Percentiles rank a stretch among this genome's conserved stretches.
phyloP scores from a whole-genome alignment of 2,113 vertebrate genomes.

The Rhabdornis inornatus region DNA sequence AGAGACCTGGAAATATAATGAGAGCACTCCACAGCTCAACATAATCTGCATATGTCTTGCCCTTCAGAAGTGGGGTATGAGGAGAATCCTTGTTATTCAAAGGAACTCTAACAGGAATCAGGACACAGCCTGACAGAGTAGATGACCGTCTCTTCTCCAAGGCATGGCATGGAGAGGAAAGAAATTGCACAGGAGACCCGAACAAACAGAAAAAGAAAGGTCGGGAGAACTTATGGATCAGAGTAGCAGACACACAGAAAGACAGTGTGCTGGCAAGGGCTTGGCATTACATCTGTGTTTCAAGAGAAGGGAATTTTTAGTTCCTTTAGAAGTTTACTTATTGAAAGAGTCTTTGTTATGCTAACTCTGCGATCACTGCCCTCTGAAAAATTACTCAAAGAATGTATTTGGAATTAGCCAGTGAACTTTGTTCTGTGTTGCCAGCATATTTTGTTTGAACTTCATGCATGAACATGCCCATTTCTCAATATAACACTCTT shows the following conservation, averaged over 20 bases:
- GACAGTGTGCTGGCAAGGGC: not conserved
- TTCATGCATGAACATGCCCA: conserved; percentile 45
- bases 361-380: conserved; percentile 3
- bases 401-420: not conserved
- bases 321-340: not conserved
- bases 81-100: not conserved
- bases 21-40: not conserved
- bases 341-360: conserved; percentile 27
- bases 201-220: not conserved
- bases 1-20: not conserved
- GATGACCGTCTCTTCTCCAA: not conserved
- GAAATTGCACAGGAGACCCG: not conserved
- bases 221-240: not conserved
- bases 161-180: not conserved
- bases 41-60: not conserved
- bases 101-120: not conserved
- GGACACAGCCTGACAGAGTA: not conserved
- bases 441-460: conserved; percentile 41
- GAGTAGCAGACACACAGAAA: not conserved
- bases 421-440: conserved; percentile 38
- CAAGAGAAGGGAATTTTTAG: not conserved
- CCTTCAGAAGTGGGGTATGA: not conserved
- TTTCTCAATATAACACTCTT: conserved; percentile 22
- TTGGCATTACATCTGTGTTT: not conserved
- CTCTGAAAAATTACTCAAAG: conserved; percentile 33